A percentile compares a stretch with the other conserved stretches of the same genome.
Conservation (phyloP, 2,888 invertebrate genomes). For the Ochlodes sylvanus region DNA sequence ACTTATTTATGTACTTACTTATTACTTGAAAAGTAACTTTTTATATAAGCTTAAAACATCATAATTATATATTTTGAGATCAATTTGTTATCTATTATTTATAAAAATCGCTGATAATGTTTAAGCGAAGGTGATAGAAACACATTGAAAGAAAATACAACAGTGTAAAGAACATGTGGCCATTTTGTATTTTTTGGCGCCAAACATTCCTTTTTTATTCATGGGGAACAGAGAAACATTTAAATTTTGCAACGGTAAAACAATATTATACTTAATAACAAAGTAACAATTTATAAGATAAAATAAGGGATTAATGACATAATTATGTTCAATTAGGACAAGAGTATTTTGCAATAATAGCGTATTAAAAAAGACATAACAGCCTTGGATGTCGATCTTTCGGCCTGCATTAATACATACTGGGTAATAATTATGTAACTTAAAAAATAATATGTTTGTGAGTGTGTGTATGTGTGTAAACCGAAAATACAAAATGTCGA, state of each 20-base stretch:
- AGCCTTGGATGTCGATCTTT: background rate
- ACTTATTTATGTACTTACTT: background rate
- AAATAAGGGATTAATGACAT: too few relatives aligned
- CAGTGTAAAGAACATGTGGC: slow-evolving; percentile 12
- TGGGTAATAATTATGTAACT: too few relatives aligned
- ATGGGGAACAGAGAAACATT: background rate
- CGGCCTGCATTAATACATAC: background rate
- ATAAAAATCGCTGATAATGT: slow-evolving; percentile 22
- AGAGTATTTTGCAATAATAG: background rate
- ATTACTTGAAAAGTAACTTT: background rate
- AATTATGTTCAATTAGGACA: too few relatives aligned
- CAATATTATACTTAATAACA: too few relatives aligned
- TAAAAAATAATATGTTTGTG: too few relatives aligned
- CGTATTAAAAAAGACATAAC: background rate
- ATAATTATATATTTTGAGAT: background rate
- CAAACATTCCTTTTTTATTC: background rate
- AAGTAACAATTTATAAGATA: too few relatives aligned
- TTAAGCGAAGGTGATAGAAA: slow-evolving; percentile 33
- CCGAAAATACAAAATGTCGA: slow-evolving; percentile 11
- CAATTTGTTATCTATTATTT: slow-evolving; percentile 28
- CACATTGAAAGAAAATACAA: slow-evolving; percentile 26
- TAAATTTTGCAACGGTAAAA: too few relatives aligned
- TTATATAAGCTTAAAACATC: background rate
- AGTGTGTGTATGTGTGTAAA: too few relatives aligned
- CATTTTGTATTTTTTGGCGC: slow-evolving; percentile 27